Evolutionary conservation across 2,888 invertebrate genomes (phyloP), one percentile per base, ranked within the genome.

Genomic region (Ctena decussata): DNA sequence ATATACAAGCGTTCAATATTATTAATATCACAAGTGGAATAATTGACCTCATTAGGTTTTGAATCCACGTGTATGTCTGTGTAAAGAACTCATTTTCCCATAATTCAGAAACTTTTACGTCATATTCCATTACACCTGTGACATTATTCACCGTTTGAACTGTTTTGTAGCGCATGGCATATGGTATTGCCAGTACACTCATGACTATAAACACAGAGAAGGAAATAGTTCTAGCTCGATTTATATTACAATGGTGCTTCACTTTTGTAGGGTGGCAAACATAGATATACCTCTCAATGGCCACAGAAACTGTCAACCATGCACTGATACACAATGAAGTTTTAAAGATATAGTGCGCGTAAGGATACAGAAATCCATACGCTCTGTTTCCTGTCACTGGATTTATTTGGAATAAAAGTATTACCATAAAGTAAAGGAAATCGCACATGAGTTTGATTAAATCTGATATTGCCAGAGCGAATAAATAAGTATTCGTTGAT

Each of bases 221-320:
- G 24, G 94, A 93, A 39, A 94, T 90, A 11, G 92, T 80, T 71
- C 92, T 90, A 0, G 95, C 94, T n/a, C 94, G 82, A 0, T 84
- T 81, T 6, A 93, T 90, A n/a, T 92, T 94, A 77, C 94, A 94
- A 60, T 93, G 87, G 1, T 86, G 83, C 69, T 93, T 91, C 2
- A 93, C 93, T 74, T 90, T 88, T 11, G 93, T 93, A 3, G 95
- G 95, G 80, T 95, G 94, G 77, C 95, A 95, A 24, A 95, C 95
- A 37, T 94, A 93, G 27, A 95, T 91, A 77, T 94, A 95, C 15
- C 95, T 82, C 84, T 95, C 95, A 46, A 95, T 92, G 0, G 95
- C 95, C 30, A 95, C 95, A 0, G 95, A 94, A 5, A 95, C 94
- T 0, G 94, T 95, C 35, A 95, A 79, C 95, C 95, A 95, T 0